A percentile compares a stretch with the other conserved stretches of the same genome.
Evolutionary conservation across 2,797 vertebrate genomes (phyloP).

Genomic region (Remorina albescens): DNA sequence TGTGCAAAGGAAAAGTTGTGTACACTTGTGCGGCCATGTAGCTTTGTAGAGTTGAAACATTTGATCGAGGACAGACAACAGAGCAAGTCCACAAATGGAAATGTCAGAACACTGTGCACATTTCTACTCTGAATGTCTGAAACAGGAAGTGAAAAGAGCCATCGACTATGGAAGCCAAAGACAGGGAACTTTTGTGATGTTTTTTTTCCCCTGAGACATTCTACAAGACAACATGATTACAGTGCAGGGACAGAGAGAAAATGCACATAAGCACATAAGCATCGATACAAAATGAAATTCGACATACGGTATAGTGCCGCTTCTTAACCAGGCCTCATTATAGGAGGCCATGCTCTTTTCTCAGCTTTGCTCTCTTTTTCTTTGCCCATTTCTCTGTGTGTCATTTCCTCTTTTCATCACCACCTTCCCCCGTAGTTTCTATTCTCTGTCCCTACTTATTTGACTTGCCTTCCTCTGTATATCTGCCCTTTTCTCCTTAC

Average conservation of each 20-base stretch:
- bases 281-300: slow-evolving; percentile 57
- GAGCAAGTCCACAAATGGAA: slow-evolving; percentile 32
- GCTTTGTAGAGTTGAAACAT: slow-evolving; percentile 30
- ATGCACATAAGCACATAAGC: slow-evolving; percentile 41
- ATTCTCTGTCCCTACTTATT: slow-evolving; percentile 41
- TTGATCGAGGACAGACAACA: slow-evolving; percentile 40
- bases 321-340: slow-evolving; percentile 77
- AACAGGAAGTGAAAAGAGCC: slow-evolving; percentile 45
- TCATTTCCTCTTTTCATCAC: slow-evolving; percentile 72
- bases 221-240: slow-evolving; percentile 62
- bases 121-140: slow-evolving; percentile 36
- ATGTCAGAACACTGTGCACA: slow-evolving; percentile 30
- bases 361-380: slow-evolving; percentile 39
- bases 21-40: slow-evolving; percentile 9
- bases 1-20: slow-evolving; percentile 25
- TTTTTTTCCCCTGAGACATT: slow-evolving; percentile 39
- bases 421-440: slow-evolving; percentile 51
- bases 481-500: not conserved
- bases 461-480: slow-evolving; percentile 31
- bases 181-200: slow-evolving; percentile 29
- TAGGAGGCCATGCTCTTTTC: slow-evolving; percentile 53
- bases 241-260: slow-evolving; percentile 39
- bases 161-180: slow-evolving; percentile 23
- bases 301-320: slow-evolving; percentile 48
- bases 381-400: slow-evolving; percentile 37